These are phyloP conservation scores for Leptinotarsa undecemlineata DNA, from an alignment of 1,140 invertebrate genomes.

Conservation along the genomic window DNA sequence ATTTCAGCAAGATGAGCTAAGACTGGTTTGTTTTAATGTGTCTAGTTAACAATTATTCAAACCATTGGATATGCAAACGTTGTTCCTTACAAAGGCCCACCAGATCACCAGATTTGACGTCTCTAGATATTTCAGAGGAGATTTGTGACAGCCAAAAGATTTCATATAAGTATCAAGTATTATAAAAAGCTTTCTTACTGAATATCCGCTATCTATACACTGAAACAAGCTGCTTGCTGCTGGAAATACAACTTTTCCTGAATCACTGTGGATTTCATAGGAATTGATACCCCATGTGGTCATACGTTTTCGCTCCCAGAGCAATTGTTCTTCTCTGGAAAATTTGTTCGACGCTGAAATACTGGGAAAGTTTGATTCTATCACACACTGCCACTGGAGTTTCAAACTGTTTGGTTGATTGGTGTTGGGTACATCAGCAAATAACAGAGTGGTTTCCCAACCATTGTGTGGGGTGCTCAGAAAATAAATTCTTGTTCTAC, in stretches of 20 bases:
- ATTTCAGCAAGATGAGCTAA: no score
- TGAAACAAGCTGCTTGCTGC: slow-evolving; percentile 83
- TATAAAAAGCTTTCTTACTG: slow-evolving; percentile 57
- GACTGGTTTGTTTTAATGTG: no score
- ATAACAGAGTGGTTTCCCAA: slow-evolving; percentile 86
- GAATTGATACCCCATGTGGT: slow-evolving; percentile 92
- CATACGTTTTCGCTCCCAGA: slow-evolving; percentile 87
- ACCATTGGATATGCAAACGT: no score
- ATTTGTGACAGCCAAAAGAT: no score
- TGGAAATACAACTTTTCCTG: slow-evolving; percentile 87
- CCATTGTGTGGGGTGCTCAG: slow-evolving; percentile 80
- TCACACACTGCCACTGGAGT: slow-evolving; percentile 71
- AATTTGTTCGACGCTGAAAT: slow-evolving; percentile 61
- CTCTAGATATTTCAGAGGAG: no score
- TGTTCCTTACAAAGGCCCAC: no score
- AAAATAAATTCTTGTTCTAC: slow-evolving; percentile 84
- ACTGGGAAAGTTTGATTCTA: slow-evolving; percentile 74
- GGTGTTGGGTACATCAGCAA: slow-evolving; percentile 73
- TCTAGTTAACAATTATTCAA: no score
- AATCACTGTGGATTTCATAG: slow-evolving; percentile 81
- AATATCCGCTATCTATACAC: slow-evolving; percentile 73
- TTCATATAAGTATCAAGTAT: no score
- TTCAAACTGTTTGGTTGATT: slow-evolving; percentile 57
- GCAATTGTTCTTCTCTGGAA: slow-evolving; percentile 84
- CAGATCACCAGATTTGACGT: no score